Evolutionary conservation across 2,113 vertebrate genomes (phyloP).

Genomic region (Microtus ochrogaster): DNA sequence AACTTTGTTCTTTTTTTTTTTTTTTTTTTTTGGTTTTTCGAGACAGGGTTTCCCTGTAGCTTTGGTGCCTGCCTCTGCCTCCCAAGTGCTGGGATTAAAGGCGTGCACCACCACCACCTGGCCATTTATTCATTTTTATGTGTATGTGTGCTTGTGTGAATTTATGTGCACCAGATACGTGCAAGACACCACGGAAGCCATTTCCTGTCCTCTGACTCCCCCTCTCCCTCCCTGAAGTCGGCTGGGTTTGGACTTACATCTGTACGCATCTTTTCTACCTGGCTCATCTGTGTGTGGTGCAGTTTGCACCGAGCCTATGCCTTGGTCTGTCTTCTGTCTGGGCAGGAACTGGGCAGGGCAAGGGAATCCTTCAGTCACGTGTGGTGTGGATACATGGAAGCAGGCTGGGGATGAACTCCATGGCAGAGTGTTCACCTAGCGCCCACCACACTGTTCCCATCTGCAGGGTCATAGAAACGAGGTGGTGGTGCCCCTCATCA

Average conservation of each 20-base stretch:
- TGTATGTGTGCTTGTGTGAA: background rate
- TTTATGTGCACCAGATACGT: background rate
- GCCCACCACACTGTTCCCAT: background rate
- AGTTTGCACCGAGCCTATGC: background rate
- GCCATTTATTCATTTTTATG: background rate
- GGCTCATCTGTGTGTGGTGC: background rate
- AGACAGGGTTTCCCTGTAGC: too few species aligned
- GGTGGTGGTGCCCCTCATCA: background rate
- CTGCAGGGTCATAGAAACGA: background rate
- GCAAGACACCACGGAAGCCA: background rate
- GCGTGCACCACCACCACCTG: too few species aligned
- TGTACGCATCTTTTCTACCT: background rate
- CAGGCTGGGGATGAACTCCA: background rate
- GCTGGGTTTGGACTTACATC: background rate
- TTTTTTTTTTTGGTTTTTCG: too few species aligned
- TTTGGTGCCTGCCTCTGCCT: too few species aligned
- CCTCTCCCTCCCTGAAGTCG: background rate
- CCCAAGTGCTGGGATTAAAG: too few species aligned
- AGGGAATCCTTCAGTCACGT: background rate
- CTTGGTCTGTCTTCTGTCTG: background rate
- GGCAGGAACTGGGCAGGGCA: background rate
- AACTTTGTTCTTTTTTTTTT: too few species aligned
- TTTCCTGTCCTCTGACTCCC: background rate
- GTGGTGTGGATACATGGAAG: background rate
- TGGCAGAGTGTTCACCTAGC: background rate